Percentiles rank a stretch among this genome's conserved stretches.
phyloP scores from a whole-genome alignment of 2,888 invertebrate genomes.

The Torymus auratus region DNA sequence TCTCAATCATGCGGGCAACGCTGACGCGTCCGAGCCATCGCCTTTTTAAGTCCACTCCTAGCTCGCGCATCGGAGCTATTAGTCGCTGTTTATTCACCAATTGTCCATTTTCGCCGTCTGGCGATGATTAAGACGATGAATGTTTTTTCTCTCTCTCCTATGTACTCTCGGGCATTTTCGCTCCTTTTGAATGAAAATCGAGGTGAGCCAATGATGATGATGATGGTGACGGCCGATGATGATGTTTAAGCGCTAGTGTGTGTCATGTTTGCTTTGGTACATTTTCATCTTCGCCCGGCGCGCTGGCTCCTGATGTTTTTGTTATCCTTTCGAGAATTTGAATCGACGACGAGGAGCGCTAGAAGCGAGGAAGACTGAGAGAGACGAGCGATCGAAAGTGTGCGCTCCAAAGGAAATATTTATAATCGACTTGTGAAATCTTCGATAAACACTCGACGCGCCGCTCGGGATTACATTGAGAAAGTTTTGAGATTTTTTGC shows the following conservation, averaged over 20 bases:
- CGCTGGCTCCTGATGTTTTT: constrained; percentile 35
- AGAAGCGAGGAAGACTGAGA: neutral
- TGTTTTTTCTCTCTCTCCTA: constrained; percentile 14
- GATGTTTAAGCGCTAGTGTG: constrained; percentile 17
- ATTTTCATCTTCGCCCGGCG: constrained; percentile 19
- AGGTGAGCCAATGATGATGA: neutral
- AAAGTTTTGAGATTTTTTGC: constrained; percentile 53
- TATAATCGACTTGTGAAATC: constrained; percentile 54
- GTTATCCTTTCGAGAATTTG: constrained; percentile 36
- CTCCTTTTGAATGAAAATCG: constrained; percentile 23
- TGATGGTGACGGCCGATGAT: neutral
- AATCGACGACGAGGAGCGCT: neutral
- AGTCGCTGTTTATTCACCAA: constrained; percentile 21
- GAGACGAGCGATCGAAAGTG: constrained; percentile 36
- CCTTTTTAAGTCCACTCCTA: constrained; percentile 10
- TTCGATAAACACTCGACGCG: constrained; percentile 42
- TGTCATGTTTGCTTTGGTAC: constrained; percentile 42
- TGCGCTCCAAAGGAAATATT: constrained; percentile 45
- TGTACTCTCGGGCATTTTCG: constrained; percentile 2
- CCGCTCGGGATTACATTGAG: constrained; percentile 24
- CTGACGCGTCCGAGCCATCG: constrained; percentile 12
- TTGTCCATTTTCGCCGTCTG: neutral
- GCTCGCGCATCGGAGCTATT: neutral
- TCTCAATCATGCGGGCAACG: neutral
- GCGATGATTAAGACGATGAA: constrained; percentile 27